Base-by-base conservation (phyloP, 2,888 invertebrate genomes). In the Drosophila atroscutellata region DNA sequence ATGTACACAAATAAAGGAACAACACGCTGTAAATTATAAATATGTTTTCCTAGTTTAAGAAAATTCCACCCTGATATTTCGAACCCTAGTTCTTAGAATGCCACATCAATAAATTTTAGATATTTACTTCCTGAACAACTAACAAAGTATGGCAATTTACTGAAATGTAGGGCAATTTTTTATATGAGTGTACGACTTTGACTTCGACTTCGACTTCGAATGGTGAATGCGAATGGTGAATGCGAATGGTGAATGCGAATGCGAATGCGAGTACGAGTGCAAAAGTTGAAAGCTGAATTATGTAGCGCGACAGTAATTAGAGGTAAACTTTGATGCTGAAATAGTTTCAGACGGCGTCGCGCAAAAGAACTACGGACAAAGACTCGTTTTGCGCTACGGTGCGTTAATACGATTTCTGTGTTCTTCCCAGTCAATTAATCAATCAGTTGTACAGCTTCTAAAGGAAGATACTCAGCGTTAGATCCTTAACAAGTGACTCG, bases 221-320 rank as follows among this genome's bases (percentile, higher is more conserved):
- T 24, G 15, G 15, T 45, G 45, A 45, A 42, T 20, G 42, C 42
- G 45, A 45, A 15, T 24, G 15, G 15, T 45, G 45, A 45, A 42
- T 20, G 42, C 42, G 28, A 18, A 9, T 34, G 26, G 26, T 13
- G 18, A 34, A 42, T 20, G 42, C 42, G 45, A 42, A 42, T 20
- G 42, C 42, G 28, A 18, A 9, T 34, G 26, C 18, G 18, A 34
- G 20, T 57, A 47, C 50, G 24, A 60, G 20, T 63, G 80, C 60
- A 69, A 85, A 86, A 83, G 80, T 86, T 75, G 58, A 45, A 24
- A 45, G 56, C 67, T 86, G 78, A 86, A 77, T 90, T 88, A 86
- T 90, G 89, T 88, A 77, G 89, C 85, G 86, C 71, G 83, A 80
- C 90, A 83, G 80, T 88, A 85, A 85, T 86, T 86, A 86, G 80